Base-by-base conservation (phyloP, 2,113 vertebrate genomes). In the Haplotaxodon microlepis region DNA sequence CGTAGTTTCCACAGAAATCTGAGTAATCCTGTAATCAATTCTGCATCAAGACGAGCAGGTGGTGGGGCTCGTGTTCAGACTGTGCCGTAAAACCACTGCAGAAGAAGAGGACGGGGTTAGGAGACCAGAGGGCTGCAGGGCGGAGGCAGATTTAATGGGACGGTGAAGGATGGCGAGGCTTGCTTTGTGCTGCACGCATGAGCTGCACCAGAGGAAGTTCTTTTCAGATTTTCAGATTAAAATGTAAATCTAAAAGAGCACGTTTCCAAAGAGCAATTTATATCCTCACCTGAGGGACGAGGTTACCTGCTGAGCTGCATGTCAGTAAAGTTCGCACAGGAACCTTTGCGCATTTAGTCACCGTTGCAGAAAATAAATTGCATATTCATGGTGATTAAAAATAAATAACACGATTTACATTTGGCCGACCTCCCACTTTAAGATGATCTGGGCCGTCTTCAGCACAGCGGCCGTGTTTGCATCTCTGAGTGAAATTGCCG, bases 401-500 rank as follows among this genome's bases (percentile, higher is more conserved):
- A 13, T 66, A 66, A 38, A 66, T 66, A 21, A 17, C 1, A 7
- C 2, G 0, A 47, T 0, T 47, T 10, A 11, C 14, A 19, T 29
- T 19, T 29, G 21, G 21, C 1, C 21, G 5, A 17, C 14, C 69
- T 73, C 5, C 38, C 8, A 10, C 38, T 45, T 45, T 27, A 73
- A 24, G 38, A 17, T 45, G 21, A 17, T 27, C 13, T 42, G 40
- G 13, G 24, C 36, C 0, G 0, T 73, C 21, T 27, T 45, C 8
- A 7, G 21, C 38, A 45, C 66, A 45, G n/a, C 13, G 2, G 38
- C 3, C 0, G 5, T 1, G 13, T 45, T 73, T 73, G 0, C 8
- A 69, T 40, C 63, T 38, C 34, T 40, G 34, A 16, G 38, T 42
- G 1, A 73, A 73, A 45, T 73, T 45, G 3, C 66, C 13, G 4